phyloP scores from a whole-genome alignment of 1,140 invertebrate species.

The Geopemphigus sp. region DNA sequence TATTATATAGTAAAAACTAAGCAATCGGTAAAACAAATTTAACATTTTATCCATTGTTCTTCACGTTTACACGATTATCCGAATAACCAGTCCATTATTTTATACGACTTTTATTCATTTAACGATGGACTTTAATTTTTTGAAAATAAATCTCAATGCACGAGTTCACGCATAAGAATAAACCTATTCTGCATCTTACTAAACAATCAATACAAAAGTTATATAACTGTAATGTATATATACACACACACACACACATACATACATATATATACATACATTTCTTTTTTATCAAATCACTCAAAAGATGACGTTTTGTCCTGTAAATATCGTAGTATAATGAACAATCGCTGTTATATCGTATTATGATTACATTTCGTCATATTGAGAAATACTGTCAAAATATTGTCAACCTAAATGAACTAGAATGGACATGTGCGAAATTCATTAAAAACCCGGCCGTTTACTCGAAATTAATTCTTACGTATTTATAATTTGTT shows the following conservation, averaged over 20 bases:
- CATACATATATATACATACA: not conserved
- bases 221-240: no score
- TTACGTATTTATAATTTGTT: not conserved
- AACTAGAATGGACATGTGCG: not conserved
- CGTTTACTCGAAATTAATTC: slow-evolving; percentile 10
- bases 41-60: no score
- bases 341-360: not conserved
- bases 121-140: no score
- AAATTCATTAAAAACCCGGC: not conserved
- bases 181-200: no score
- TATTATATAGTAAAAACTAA: no score
- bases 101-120: no score
- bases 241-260: not conserved
- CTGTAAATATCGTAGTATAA: not conserved
- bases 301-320: not conserved
- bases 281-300: not conserved
- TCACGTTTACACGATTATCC: no score
- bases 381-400: not conserved
- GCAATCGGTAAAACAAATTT: no score
- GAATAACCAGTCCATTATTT: no score
- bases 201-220: no score
- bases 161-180: no score
- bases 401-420: not conserved
- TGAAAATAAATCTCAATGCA: no score
- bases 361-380: not conserved